These are phyloP conservation scores for Hippocampus comes DNA, from an alignment of 2,113 vertebrate genomes.

Conservation along the genomic window DNA sequence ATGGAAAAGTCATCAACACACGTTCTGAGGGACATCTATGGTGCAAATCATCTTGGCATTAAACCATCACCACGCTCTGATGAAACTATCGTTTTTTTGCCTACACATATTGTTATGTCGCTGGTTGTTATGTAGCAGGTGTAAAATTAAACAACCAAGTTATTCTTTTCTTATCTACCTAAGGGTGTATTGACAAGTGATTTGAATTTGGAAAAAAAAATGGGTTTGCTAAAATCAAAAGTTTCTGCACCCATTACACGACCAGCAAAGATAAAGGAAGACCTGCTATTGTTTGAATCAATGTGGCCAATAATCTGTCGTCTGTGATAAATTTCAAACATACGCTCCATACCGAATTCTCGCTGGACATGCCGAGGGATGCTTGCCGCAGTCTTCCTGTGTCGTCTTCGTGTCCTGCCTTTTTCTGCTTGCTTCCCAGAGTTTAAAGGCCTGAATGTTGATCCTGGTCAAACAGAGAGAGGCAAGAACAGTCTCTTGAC, in stretches of 20 bases:
- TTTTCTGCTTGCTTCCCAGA: slow-evolving; percentile 65
- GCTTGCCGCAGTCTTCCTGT: slow-evolving; percentile 77
- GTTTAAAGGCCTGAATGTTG: slow-evolving; percentile 74
- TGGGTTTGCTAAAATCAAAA: too few relatives aligned
- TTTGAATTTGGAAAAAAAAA: too few relatives aligned
- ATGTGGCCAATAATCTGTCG: background rate
- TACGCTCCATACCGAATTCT: slow-evolving; percentile 80
- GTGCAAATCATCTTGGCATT: background rate
- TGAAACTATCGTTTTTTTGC: background rate
- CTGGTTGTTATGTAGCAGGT: too few relatives aligned
- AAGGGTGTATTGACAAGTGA: too few relatives aligned
- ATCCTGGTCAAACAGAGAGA: slow-evolving; percentile 49
- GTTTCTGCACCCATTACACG: too few relatives aligned
- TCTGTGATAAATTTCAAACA: background rate
- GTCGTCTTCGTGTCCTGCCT: slow-evolving; percentile 68
- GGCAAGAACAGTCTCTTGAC: background rate
- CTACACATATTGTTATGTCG: too few relatives aligned
- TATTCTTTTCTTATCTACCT: too few relatives aligned
- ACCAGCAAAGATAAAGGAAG: too few relatives aligned
- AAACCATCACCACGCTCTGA: background rate
- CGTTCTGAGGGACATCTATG: background rate
- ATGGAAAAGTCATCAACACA: slow-evolving; percentile 2
- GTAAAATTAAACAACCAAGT: too few relatives aligned
- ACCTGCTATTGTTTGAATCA: background rate
- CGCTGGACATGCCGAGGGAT: slow-evolving; percentile 88